Base-by-base conservation (phyloP, 2,888 invertebrate genomes). In the Rosalia funebris region DNA sequence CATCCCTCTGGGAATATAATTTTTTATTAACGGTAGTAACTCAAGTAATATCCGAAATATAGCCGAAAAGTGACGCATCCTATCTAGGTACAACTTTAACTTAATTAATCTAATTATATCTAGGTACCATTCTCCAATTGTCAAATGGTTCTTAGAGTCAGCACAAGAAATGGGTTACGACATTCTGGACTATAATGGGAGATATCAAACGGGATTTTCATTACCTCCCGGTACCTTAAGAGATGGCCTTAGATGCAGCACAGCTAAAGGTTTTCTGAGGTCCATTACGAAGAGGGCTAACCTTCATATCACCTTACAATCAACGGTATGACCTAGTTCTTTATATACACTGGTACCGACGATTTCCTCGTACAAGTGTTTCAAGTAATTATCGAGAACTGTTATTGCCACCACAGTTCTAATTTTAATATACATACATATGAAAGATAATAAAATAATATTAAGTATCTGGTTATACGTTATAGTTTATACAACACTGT, bases 241-340 rank as follows among this genome's bases (percentile, higher is more conserved):
- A 1, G 84, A 93, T 57, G 95, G 95, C 0, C 82, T 93, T 0
- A 84, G 95, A 36, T 94, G 93, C 75, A 94, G 93, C 72, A 88
- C 92, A 0, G 91, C 93, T 9, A 95, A 93, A 81, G 94, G 89
- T 0, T 95, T 90, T 75, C 79, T 95, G 2, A 83, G 72, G 37
- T 87, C 91, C 0, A 85, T 85, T 31, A 36, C 53, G 84, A 64
- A 68, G 25, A 56, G 94, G 25, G 79, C 83, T 2, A 95, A 95
- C 77, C 84, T 95, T 1, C 90, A 95, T 68, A 83, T 94, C 1
- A 71, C 67, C 41, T 60, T 75, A 4, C 69, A 67, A 44, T 72
- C 74, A 5, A 68, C 60, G 53, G 73, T 67, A 60, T 50, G 57
- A 34, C 7, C 14, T 12, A n/a, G n/a, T n/a, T n/a, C n/a, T n/a